phyloP scores from a whole-genome alignment of 2,113 vertebrate genomes.

The Tamias sibiricus region DNA sequence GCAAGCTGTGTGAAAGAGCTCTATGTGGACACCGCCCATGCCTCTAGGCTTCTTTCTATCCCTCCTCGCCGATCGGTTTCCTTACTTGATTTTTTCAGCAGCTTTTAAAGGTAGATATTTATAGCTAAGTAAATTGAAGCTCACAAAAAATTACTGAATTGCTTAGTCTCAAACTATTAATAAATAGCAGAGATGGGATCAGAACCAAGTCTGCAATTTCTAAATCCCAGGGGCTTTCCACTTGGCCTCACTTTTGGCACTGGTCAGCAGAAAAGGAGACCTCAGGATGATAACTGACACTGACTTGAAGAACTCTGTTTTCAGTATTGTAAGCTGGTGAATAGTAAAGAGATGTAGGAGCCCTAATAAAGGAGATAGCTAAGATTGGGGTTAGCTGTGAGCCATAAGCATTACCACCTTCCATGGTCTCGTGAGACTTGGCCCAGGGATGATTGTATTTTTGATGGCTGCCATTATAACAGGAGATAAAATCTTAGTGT shows the following conservation, averaged over 20 bases:
- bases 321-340: not conserved
- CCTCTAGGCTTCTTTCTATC: too few species aligned
- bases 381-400: too few species aligned
- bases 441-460: too few species aligned
- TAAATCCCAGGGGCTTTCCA: not conserved
- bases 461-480: too few species aligned
- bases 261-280: not conserved
- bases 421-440: too few species aligned
- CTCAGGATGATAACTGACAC: not conserved
- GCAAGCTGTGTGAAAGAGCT: too few species aligned
- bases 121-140: conserved; percentile 15
- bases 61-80: too few species aligned
- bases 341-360: not conserved
- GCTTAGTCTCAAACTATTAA: not conserved
- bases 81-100: conserved; percentile 45
- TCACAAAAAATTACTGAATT: not conserved
- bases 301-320: not conserved
- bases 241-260: not conserved
- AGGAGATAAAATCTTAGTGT: too few species aligned
- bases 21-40: too few species aligned
- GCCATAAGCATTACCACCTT: too few species aligned
- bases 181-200: not conserved
- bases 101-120: not conserved
- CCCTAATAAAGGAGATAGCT: too few species aligned
- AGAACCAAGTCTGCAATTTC: not conserved